Evolutionary conservation across 2,888 invertebrate species (phyloP), one percentile per base, ranked within the genome.

Genomic region (Cylindroiulus punctatus): DNA sequence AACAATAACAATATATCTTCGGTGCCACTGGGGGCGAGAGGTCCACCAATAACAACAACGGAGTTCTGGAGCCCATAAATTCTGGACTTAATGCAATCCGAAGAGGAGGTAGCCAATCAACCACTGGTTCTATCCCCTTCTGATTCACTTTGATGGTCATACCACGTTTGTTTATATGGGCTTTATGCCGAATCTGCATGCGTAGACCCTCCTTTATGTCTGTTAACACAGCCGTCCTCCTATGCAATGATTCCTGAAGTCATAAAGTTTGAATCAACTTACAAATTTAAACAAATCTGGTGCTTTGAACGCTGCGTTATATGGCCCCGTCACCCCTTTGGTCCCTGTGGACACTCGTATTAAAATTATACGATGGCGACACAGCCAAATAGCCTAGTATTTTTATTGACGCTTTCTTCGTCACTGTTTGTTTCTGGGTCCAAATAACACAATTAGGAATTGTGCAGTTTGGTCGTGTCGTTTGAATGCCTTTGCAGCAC

Each of bases 71-170:
- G 76, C 26, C 30, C 76, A 76, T 76, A 76, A 76, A 76, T 76
- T 76, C 76, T 76, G 76, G 76, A 76, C 30, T 76, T 76, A 76
- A 76, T 76, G 76, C 76, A 76, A 76, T 76, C 76, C 76, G 22
- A 76, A 76, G 30, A 76, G 76, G 30, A 76, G 76, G 22, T 76
- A 76, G 30, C 76, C 76, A 76, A 76, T 76, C 76, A 76, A 30
- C 76, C 76, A 30, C 76, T 76, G 76, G 76, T 76, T 76, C 76
- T 76, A 76, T 76, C 76, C 76, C 76, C 76, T 76, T 76, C 76
- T 76, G 76, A 76, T 76, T 76, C 76, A 76, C 76, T 76, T 76
- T 76, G 76, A 76, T 76, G 76, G 76, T 76, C 76, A 76, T 76
- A 30, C 26, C 76, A 76, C 30, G 76, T 76, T 76, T 76, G 76